phyloP scores from a whole-genome alignment of 2,888 invertebrate species.

The Ligdia adustata region DNA sequence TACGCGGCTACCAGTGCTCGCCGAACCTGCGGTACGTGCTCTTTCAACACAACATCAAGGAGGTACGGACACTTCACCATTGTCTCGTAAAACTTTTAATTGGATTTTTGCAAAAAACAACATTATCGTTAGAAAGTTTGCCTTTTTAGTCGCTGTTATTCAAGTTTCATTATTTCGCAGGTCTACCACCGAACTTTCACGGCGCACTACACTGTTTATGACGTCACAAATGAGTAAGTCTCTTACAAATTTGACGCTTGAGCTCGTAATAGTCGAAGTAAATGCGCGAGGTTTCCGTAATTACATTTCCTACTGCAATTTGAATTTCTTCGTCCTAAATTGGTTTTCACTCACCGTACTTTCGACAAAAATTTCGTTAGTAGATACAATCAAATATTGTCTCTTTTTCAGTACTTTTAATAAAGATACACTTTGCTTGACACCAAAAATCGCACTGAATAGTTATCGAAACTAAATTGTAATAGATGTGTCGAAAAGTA shows the following conservation, averaged over 20 bases:
- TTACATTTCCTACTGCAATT: conserved; percentile 54
- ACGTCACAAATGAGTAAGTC: conserved; percentile 95
- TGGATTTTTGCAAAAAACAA: conserved; percentile 45
- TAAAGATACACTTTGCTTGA: neutral
- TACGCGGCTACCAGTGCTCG: conserved; percentile 94
- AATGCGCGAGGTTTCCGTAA: conserved; percentile 47
- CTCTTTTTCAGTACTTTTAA: conserved; percentile 14
- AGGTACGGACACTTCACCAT: conserved; percentile 79
- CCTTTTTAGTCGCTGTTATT: conserved; percentile 35
- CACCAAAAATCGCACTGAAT: conserved; percentile 12
- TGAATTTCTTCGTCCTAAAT: conserved; percentile 54
- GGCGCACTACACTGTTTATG: conserved; percentile 95
- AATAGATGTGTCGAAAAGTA: conserved; percentile 36
- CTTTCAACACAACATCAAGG: conserved; percentile 94
- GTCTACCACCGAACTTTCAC: conserved; percentile 94
- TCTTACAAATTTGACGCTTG: conserved; percentile 51
- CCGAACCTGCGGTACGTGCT: conserved; percentile 93
- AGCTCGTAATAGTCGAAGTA: conserved; percentile 49
- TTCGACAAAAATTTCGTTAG: conserved; percentile 38
- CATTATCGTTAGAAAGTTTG: conserved; percentile 42
- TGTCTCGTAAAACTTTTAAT: conserved; percentile 50
- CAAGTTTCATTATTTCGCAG: conserved; percentile 81
- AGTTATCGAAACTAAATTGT: conserved; percentile 30
- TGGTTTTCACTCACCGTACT: conserved; percentile 54
- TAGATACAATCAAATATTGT: conserved; percentile 34